These are phyloP conservation scores for Zele albiditarsus DNA, from an alignment of 2,888 invertebrate genomes.

Conservation along the genomic window DNA sequence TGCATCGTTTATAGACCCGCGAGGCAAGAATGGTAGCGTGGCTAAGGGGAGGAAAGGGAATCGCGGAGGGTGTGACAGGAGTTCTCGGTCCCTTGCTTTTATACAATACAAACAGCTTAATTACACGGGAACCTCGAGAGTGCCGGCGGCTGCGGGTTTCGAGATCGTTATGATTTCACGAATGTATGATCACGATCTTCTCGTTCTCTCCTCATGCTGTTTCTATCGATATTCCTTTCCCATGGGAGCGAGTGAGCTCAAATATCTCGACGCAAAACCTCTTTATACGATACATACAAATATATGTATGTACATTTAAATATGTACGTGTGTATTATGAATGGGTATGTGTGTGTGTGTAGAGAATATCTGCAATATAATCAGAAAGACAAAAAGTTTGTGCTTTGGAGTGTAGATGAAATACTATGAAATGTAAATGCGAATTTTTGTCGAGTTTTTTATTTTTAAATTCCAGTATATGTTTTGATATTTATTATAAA, in stretches of 20 bases:
- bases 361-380: too few species aligned
- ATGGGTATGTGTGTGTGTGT: too few species aligned
- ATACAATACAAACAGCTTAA: constrained; percentile 63
- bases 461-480: too few species aligned
- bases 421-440: too few species aligned
- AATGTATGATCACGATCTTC: constrained; percentile 43
- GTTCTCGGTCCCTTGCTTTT: constrained; percentile 43
- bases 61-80: constrained; percentile 21
- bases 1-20: constrained; percentile 45
- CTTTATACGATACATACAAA: neutral
- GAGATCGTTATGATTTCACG: constrained; percentile 60
- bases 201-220: neutral
- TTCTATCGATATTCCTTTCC: constrained; percentile 10
- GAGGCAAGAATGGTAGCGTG: constrained; percentile 31
- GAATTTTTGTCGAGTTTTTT: too few species aligned
- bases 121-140: constrained; percentile 53
- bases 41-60: neutral
- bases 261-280: neutral
- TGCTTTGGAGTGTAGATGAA: too few species aligned
- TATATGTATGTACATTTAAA: neutral
- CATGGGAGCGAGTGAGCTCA: neutral
- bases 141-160: constrained; percentile 40
- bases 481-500: too few species aligned
- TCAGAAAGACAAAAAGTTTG: too few species aligned
- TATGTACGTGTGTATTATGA: too few species aligned